These are phyloP conservation scores for Cremastinae sp. DNA, from an alignment of 2,888 invertebrate genomes.

Conservation along the genomic window DNA sequence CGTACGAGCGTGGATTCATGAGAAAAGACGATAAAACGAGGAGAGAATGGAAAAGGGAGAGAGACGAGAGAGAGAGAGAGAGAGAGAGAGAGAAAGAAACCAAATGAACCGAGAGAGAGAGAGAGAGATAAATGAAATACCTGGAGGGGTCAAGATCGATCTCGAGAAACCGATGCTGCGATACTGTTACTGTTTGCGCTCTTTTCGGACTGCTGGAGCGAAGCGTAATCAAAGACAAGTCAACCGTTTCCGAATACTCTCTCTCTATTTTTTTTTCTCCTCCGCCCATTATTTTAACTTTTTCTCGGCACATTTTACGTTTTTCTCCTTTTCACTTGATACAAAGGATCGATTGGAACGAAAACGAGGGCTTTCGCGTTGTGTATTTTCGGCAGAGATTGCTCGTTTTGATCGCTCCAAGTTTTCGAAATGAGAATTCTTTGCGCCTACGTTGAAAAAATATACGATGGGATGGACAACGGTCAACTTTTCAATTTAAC, in stretches of 20 bases:
- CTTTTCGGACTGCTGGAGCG: conserved; percentile 43
- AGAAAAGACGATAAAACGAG: conserved; percentile 7
- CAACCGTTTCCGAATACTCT: conserved; percentile 59
- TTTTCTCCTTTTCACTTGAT: conserved; percentile 14
- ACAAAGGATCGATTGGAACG: conserved; percentile 13
- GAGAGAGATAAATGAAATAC: conserved; percentile 1
- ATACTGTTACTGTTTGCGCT: conserved; percentile 44
- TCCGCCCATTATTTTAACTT: background rate
- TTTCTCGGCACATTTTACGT: background rate
- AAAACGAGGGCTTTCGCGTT: background rate
- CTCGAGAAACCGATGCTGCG: conserved; percentile 42
- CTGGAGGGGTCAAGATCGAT: conserved; percentile 22
- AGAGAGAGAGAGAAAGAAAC: conserved; percentile 23
- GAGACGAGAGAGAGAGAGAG: conserved; percentile 13
- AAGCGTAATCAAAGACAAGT: conserved; percentile 48
- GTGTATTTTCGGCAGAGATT: too few species aligned
- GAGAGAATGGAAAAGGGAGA: conserved; percentile 11
- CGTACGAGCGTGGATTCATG: conserved; percentile 45
- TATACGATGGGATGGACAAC: background rate
- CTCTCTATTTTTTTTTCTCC: conserved; percentile 36
- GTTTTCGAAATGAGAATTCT: background rate
- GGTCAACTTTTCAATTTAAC: conserved; percentile 46
- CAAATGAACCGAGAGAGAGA: too few species aligned
- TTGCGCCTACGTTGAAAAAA: background rate
- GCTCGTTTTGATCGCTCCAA: background rate